phyloP scores from a whole-genome alignment of 1,140 invertebrate species.

The Drosophila sp. region DNA sequence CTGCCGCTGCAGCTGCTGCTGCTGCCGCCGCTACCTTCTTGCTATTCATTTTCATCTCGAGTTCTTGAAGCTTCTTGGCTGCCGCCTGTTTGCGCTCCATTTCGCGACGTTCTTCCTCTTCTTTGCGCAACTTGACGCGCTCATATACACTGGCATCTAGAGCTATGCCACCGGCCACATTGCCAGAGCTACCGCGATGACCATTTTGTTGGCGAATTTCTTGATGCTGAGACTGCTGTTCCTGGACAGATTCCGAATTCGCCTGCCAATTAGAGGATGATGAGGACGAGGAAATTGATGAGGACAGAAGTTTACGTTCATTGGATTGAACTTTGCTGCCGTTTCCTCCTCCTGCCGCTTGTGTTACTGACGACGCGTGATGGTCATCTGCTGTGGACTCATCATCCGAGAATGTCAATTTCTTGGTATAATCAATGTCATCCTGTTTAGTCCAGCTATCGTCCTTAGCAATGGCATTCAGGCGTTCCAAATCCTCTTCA shows the following conservation, averaged over 20 bases:
- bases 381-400: slow-evolving; percentile 86
- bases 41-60: slow-evolving; percentile 86
- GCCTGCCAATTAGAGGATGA: slow-evolving; percentile 62
- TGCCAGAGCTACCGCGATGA: slow-evolving; percentile 70
- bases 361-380: slow-evolving; percentile 32
- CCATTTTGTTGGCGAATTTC: slow-evolving; percentile 77
- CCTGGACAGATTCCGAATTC: slow-evolving; percentile 66
- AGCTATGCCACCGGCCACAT: slow-evolving; percentile 65
- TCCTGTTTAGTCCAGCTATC: slow-evolving; percentile 95
- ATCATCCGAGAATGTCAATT: slow-evolving; percentile 96
- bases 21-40: slow-evolving; percentile 83
- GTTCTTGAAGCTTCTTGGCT: slow-evolving; percentile 86
- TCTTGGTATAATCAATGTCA: slow-evolving; percentile 98
- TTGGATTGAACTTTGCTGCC: slow-evolving; percentile 30
- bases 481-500: slow-evolving; percentile 94
- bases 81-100: slow-evolving; percentile 86
- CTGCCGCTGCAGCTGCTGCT: neutral
- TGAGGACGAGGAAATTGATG: slow-evolving; percentile 28
- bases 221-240: slow-evolving; percentile 65
- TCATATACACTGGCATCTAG: slow-evolving; percentile 84
- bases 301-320: slow-evolving; percentile 44
- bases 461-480: slow-evolving; percentile 95
- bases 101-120: slow-evolving; percentile 89
- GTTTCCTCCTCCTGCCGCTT: slow-evolving; percentile 43
- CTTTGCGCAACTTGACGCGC: slow-evolving; percentile 87